These are phyloP conservation scores for Acleris emargana DNA, from an alignment of 2,888 invertebrate genomes.

Conservation along the genomic window DNA sequence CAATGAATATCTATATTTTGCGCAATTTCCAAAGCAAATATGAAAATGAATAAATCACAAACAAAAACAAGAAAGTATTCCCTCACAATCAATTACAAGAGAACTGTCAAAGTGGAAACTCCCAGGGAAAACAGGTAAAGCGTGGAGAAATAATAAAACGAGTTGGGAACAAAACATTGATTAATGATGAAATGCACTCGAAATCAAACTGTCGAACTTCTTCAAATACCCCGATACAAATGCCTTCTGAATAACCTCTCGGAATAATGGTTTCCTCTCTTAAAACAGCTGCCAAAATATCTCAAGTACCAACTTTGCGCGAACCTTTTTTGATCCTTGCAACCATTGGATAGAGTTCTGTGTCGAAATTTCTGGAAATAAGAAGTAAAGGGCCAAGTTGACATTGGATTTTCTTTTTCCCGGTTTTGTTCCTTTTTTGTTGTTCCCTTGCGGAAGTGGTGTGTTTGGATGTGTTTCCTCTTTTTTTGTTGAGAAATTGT, in stretches of 20 bases:
- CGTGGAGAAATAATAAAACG: conserved; percentile 67
- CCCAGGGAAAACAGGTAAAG: conserved; percentile 74
- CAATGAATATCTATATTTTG: neutral
- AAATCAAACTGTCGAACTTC: conserved; percentile 84
- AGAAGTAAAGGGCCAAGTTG: conserved; percentile 60
- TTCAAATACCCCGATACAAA: conserved; percentile 82
- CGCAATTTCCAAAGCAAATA: conserved; percentile 13
- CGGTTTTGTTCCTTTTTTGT: conserved; percentile 73
- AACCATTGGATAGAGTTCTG: neutral
- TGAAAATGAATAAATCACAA: conserved; percentile 37
- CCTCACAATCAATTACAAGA: conserved; percentile 77
- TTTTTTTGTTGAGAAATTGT: conserved; percentile 82
- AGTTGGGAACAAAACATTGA: conserved; percentile 78
- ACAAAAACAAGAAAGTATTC: conserved; percentile 43
- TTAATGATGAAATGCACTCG: conserved; percentile 84
- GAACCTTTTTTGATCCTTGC: conserved; percentile 45
- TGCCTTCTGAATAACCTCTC: conserved; percentile 77
- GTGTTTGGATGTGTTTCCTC: conserved; percentile 77
- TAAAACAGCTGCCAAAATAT: conserved; percentile 42
- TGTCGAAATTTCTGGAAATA: conserved; percentile 42
- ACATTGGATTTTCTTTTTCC: conserved; percentile 65
- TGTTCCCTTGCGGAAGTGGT: conserved; percentile 75
- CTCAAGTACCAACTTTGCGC: conserved; percentile 46
- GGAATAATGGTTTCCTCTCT: conserved; percentile 82
- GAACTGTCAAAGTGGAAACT: conserved; percentile 70